phyloP scores from a whole-genome alignment of 2,797 vertebrate species.

The Heterohyrax brucei region DNA sequence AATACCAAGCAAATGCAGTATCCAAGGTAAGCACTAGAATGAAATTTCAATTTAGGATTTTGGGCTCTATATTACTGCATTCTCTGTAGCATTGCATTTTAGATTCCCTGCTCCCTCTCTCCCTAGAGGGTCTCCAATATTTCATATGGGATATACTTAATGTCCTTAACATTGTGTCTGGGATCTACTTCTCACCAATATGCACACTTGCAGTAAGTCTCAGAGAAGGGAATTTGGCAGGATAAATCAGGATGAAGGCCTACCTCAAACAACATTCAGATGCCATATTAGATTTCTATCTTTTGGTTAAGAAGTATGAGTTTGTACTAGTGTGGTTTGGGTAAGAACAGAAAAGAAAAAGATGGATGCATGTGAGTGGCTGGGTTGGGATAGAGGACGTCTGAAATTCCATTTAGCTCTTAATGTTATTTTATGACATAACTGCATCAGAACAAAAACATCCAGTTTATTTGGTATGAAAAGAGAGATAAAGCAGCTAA shows the following conservation, averaged over 20 bases:
- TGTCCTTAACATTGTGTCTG: conserved; percentile 36
- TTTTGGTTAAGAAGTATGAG: neutral
- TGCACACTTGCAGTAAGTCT: neutral
- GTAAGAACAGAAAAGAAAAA: neutral
- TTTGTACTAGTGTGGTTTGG: neutral
- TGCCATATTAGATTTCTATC: neutral
- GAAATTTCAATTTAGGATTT: conserved; percentile 11
- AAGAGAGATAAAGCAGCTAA: neutral
- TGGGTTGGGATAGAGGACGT: neutral
- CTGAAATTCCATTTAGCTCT: neutral
- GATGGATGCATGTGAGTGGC: neutral
- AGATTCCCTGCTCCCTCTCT: neutral
- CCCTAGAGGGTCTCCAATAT: neutral
- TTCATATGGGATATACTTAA: neutral
- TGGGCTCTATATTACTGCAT: neutral
- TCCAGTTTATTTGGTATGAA: neutral
- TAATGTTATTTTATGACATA: neutral
- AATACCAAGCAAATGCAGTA: conserved; percentile 21
- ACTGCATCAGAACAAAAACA: neutral
- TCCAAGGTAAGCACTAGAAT: neutral
- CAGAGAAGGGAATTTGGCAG: neutral
- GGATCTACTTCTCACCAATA: conserved; percentile 1
- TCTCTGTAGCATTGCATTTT: conserved; percentile 30
- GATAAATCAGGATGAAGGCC: neutral
- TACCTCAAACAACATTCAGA: neutral